Evolutionary conservation across 37 sponge, comb jelly and placozoan species (phyloP).

Genomic region (Beroe ovata): DNA sequence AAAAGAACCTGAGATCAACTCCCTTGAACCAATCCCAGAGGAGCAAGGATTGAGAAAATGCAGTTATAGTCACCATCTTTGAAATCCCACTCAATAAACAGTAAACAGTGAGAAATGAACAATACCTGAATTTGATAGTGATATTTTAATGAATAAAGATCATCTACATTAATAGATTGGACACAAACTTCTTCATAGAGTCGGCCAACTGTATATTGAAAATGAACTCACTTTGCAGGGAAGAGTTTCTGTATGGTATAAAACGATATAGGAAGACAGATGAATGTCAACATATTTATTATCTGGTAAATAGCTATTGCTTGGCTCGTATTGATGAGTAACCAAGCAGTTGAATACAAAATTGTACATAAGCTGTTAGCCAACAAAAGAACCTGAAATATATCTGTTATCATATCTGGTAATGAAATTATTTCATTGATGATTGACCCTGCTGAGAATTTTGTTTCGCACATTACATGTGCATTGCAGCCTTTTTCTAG

Average conservation of each 20-base stretch:
- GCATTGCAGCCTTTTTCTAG: no score
- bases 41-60: slow-evolving; percentile 29
- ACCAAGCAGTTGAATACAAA: slow-evolving; percentile 35
- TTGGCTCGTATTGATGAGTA: neutral
- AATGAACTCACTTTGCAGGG: slow-evolving; percentile 61
- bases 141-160: no score
- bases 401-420: no score
- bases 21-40: neutral
- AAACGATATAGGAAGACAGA: slow-evolving; percentile 39
- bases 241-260: neutral
- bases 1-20: slow-evolving; percentile 38
- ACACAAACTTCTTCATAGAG: no score
- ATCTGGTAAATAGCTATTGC: slow-evolving; percentile 27
- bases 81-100: slow-evolving; percentile 38
- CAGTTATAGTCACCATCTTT: slow-evolving; percentile 25
- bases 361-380: slow-evolving; percentile 2
- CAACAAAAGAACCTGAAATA: neutral
- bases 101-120: neutral
- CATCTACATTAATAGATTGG: no score
- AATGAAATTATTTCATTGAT: no score
- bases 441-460: no score
- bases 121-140: neutral
- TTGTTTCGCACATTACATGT: no score
- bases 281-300: slow-evolving; percentile 13
- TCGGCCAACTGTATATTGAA: no score